These are phyloP conservation scores for Caenorhabditis angaria DNA, from an alignment of 2,888 invertebrate species.

Conservation along the genomic window DNA sequence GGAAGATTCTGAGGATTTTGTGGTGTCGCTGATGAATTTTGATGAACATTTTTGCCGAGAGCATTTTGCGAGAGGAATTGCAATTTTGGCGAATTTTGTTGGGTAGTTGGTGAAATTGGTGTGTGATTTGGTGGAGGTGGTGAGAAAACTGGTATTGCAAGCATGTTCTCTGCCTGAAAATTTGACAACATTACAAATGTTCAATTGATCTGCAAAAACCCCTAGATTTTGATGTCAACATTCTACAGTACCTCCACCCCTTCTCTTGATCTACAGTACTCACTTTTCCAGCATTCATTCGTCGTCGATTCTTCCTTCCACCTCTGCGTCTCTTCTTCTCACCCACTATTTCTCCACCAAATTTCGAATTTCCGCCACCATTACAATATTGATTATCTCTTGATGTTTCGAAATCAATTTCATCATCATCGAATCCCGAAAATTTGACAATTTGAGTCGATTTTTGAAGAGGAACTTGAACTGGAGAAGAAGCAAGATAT, in stretches of 20 bases:
- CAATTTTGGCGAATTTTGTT: not conserved
- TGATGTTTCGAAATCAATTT: not conserved
- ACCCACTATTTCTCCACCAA: not conserved
- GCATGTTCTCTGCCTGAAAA: not conserved
- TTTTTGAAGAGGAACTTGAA: too few relatives aligned
- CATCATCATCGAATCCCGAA: conserved; percentile 29
- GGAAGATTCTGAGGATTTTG: too few relatives aligned
- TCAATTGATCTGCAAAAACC: not conserved
- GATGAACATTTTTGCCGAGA: not conserved
- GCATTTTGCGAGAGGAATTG: not conserved
- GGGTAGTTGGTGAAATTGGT: not conserved
- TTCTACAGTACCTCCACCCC: not conserved
- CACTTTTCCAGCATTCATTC: conserved; percentile 9
- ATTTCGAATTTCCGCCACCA: not conserved
- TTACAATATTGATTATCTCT: not conserved
- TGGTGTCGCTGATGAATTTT: too few relatives aligned
- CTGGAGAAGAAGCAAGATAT: too few relatives aligned
- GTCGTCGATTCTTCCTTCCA: conserved; percentile 14
- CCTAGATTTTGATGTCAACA: not conserved
- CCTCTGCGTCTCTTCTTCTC: conserved; percentile 25
- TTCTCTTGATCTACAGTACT: too few relatives aligned
- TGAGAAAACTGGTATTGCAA: not conserved
- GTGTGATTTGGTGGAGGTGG: not conserved
- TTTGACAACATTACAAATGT: too few relatives aligned
- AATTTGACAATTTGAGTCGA: conserved; percentile 15